Evolutionary conservation across 2,797 vertebrate species (phyloP).

Genomic region (Danionella dracula): DNA sequence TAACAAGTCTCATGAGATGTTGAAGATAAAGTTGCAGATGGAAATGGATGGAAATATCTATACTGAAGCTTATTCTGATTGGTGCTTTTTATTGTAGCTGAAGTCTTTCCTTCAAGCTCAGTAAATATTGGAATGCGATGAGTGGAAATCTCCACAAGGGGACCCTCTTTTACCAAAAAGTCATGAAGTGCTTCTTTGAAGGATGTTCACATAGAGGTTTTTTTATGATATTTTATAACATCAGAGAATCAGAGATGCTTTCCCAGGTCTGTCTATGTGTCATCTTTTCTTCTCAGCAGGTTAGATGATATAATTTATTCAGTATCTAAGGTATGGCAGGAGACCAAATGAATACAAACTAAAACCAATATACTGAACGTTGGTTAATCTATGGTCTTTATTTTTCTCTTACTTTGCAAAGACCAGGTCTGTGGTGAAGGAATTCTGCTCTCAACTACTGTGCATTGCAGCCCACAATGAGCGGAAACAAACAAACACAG

Average conservation of each 20-base stretch:
- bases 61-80: no score
- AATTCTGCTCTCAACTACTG: conserved; percentile 14
- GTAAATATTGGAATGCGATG: no score
- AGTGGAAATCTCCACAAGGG: neutral
- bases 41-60: no score
- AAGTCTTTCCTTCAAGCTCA: no score
- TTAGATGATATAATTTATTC: neutral
- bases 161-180: neutral
- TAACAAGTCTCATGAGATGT: no score
- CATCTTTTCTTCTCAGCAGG: neutral
- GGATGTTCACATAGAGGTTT: no score
- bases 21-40: no score
- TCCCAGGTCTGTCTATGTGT: neutral
- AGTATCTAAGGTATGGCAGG: no score
- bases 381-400: neutral
- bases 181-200: neutral
- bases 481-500: neutral
- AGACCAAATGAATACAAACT: no score
- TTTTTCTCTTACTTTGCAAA: neutral
- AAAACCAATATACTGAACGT: no score
- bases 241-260: neutral
- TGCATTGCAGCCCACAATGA: conserved; percentile 7
- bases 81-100: no score
- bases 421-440: neutral
- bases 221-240: no score